These are phyloP conservation scores for Zoanthus sansibaricus DNA, from an alignment of 92 coral and sea anemone genomes.

Conservation along the genomic window DNA sequence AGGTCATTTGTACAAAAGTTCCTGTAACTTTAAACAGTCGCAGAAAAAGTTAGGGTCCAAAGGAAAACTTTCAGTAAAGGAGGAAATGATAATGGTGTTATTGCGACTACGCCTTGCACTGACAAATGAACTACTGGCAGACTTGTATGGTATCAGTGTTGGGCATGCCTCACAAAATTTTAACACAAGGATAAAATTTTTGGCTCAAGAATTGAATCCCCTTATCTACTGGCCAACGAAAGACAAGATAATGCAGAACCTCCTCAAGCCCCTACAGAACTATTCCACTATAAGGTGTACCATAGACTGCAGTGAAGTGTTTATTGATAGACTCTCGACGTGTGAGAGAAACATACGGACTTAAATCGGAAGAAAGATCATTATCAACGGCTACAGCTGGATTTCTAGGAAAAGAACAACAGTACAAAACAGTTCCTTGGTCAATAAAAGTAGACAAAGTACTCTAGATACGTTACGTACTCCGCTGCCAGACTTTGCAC, in stretches of 20 bases:
- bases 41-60: constrained; percentile 57
- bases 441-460: too few species aligned
- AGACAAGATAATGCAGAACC: constrained; percentile 55
- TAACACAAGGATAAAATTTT: constrained; percentile 72
- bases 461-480: too few species aligned
- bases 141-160: constrained; percentile 57
- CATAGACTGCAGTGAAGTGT: constrained; percentile 73
- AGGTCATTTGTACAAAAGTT: constrained; percentile 50
- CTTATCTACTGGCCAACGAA: constrained; percentile 63
- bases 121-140: constrained; percentile 60
- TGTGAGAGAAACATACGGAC: too few species aligned
- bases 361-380: too few species aligned
- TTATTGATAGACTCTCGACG: too few species aligned
- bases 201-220: constrained; percentile 51
- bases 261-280: constrained; percentile 48
- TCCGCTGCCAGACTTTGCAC: too few species aligned
- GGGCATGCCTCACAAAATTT: constrained; percentile 57
- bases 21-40: constrained; percentile 41
- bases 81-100: constrained; percentile 55
- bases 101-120: constrained; percentile 50
- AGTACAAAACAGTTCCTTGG: too few species aligned
- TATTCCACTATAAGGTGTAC: constrained; percentile 63
- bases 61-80: constrained; percentile 56
- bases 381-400: too few species aligned
- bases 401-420: too few species aligned